Percentiles rank a stretch among this genome's conserved stretches.
These are phyloP conservation scores for Phainopepla nitens DNA, from an alignment of 2,113 vertebrate genomes.

Conservation along the genomic window DNA sequence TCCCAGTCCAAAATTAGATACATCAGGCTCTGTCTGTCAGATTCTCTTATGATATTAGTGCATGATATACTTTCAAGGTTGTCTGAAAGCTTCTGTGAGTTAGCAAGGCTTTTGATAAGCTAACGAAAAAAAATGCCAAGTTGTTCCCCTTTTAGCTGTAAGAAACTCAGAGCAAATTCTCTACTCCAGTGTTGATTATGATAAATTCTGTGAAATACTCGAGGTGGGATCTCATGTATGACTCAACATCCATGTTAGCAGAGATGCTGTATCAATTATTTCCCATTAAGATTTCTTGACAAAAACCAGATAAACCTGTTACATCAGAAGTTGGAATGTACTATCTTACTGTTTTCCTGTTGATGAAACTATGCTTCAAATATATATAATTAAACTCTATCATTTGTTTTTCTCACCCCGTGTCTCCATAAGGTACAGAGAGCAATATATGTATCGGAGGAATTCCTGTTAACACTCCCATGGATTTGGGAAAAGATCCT, in stretches of 20 bases:
- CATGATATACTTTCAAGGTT: not conserved
- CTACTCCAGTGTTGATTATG: not conserved
- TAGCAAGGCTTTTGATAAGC: not conserved
- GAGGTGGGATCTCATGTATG: not conserved
- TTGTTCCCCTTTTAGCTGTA: not conserved
- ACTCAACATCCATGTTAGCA: not conserved
- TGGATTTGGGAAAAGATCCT: not conserved
- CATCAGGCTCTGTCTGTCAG: not conserved
- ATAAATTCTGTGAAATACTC: not conserved
- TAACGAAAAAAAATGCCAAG: not conserved
- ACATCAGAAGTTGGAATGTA: not conserved
- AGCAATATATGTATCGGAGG: not conserved
- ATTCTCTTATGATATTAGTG: not conserved
- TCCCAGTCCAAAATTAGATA: constrained; percentile 25
- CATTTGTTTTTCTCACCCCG: not conserved
- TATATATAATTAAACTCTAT: not conserved
- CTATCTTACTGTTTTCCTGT: not conserved
- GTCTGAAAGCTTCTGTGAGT: not conserved
- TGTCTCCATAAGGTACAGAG: not conserved
- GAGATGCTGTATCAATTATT: not conserved
- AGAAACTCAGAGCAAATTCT: not conserved
- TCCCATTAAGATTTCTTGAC: not conserved
- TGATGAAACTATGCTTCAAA: not conserved
- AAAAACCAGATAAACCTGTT: not conserved
- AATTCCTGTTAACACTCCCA: not conserved